Conservation (phyloP, 2,113 vertebrate species). For the Panthera leo region DNA sequence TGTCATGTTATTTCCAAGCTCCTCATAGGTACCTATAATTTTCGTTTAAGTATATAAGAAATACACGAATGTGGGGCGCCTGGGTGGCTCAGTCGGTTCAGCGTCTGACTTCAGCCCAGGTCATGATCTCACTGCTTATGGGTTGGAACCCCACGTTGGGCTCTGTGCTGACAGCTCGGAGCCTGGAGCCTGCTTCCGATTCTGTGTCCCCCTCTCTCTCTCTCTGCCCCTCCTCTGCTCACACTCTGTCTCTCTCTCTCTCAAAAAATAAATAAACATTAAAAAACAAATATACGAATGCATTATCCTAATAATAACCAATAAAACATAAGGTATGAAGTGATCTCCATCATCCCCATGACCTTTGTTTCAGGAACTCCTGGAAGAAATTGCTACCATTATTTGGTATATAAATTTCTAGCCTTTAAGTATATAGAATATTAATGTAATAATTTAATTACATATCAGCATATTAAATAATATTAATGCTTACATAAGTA, state of each 20-base stretch:
- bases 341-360: neutral
- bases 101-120: too few relatives aligned
- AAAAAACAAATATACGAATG: neutral
- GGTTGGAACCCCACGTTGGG: too few relatives aligned
- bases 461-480: neutral
- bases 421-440: neutral
- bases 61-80: neutral
- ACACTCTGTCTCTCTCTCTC: too few relatives aligned
- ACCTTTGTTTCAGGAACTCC: neutral
- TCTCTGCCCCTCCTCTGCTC: too few relatives aligned
- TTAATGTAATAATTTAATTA: neutral
- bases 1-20: neutral
- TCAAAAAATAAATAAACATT: too few relatives aligned
- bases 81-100: too few relatives aligned
- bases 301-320: neutral
- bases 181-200: too few relatives aligned
- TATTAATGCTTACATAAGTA: too few relatives aligned
- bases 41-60: neutral
- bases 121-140: too few relatives aligned
- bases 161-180: too few relatives aligned
- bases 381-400: neutral
- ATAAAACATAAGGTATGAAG: too few relatives aligned
- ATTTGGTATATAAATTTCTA: neutral
- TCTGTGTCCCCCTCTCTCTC: too few relatives aligned
- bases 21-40: neutral